A percentile compares a stretch with the other conserved stretches of the same genome.
phyloP scores from a whole-genome alignment of 2,797 vertebrate species.

The Scolopax rusticola region DNA sequence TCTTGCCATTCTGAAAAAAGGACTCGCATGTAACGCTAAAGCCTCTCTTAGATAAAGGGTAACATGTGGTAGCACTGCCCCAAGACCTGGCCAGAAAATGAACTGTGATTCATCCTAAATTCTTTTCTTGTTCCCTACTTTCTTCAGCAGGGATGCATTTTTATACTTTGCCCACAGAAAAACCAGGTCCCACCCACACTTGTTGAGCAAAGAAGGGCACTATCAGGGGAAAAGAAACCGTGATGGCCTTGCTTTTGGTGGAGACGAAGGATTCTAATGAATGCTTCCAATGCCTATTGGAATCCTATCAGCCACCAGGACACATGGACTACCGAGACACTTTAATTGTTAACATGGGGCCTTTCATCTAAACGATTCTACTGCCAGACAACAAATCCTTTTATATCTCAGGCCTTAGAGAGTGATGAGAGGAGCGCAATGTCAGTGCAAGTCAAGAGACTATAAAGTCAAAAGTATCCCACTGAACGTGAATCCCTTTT shows the following conservation, averaged over 20 bases:
- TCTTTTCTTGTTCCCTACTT: conserved; percentile 4
- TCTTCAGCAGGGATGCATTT: not conserved
- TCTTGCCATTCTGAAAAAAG: not conserved
- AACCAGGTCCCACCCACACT: not conserved
- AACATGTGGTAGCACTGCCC: not conserved
- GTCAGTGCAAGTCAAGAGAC: not conserved
- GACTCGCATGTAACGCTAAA: not conserved
- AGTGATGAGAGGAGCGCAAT: not conserved
- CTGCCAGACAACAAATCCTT: not conserved
- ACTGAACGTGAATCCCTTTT: not conserved
- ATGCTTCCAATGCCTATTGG: not conserved
- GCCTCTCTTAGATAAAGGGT: conserved; percentile 6
- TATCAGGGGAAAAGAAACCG: not conserved
- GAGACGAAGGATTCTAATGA: not conserved
- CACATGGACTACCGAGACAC: not conserved
- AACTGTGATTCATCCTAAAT: conserved; percentile 25
- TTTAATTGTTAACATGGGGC: not conserved
- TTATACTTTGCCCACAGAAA: not conserved
- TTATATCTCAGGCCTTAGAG: not conserved
- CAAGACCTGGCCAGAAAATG: conserved; percentile 34
- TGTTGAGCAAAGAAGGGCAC: not conserved
- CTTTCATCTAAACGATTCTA: not conserved
- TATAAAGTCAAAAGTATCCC: not conserved
- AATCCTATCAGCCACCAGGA: not conserved
- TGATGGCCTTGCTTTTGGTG: not conserved